Evolutionary conservation across 2,888 invertebrate genomes (phyloP).

Genomic region (Sminthurides aquaticus): DNA sequence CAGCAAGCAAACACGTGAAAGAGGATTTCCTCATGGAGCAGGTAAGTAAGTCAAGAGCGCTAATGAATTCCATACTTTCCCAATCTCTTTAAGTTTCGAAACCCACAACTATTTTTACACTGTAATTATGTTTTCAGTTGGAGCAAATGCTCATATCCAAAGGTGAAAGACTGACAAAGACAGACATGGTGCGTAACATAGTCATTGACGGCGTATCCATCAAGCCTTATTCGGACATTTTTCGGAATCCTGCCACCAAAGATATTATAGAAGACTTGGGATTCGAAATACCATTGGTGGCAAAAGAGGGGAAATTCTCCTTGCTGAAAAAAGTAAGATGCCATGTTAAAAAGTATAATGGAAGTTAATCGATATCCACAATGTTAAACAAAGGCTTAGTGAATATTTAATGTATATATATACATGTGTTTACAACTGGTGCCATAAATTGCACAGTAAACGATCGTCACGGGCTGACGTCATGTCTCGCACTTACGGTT

Average conservation of each 20-base stretch:
- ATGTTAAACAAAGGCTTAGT: not conserved
- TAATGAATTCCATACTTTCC: too few relatives aligned
- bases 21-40: conserved; percentile 7
- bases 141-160: conserved; percentile 8
- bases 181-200: conserved; percentile 16
- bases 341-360: not conserved
- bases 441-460: too few relatives aligned
- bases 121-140: conserved; percentile 1
- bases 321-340: conserved; percentile 15
- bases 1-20: not conserved
- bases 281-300: not conserved
- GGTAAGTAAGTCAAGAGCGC: too few relatives aligned
- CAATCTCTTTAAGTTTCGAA: too few relatives aligned
- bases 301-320: conserved; percentile 17
- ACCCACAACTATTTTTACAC: not conserved
- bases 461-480: too few relatives aligned
- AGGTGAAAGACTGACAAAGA: conserved; percentile 17
- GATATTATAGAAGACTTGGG: conserved; percentile 10
- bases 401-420: not conserved
- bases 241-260: conserved; percentile 13
- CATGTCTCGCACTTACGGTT: too few relatives aligned
- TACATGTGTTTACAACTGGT: too few relatives aligned
- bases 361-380: not conserved
- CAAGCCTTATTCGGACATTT: conserved; percentile 14
- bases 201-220: conserved; percentile 22